Evolutionary conservation across 2,797 vertebrate species (phyloP).

Genomic region (Halcyon leucocephala): DNA sequence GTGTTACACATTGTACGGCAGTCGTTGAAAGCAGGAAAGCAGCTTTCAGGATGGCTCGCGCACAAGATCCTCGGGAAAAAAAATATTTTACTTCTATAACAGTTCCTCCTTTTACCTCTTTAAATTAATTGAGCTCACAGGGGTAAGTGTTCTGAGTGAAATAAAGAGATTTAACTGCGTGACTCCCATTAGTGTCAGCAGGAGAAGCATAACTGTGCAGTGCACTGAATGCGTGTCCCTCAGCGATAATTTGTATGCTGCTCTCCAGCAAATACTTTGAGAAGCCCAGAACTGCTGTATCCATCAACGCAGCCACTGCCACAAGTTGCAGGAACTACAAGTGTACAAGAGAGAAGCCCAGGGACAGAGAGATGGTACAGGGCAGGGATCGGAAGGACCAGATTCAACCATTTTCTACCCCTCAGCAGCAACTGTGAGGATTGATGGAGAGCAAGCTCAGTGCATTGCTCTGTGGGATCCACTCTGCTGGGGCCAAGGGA

Average conservation of each 20-base stretch:
- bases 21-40: neutral
- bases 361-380: neutral
- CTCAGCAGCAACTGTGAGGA: neutral
- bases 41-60: neutral
- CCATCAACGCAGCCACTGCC: neutral
- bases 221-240: neutral
- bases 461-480: neutral
- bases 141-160: slow-evolving; percentile 38
- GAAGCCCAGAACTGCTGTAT: neutral
- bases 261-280: neutral
- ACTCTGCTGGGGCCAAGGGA: neutral
- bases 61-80: neutral
- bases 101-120: slow-evolving; percentile 34
- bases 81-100: slow-evolving; percentile 9
- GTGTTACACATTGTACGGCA: neutral
- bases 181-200: slow-evolving; percentile 64
- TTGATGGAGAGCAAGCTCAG: neutral
- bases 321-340: neutral
- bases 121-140: slow-evolving; percentile 40
- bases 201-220: slow-evolving; percentile 27
- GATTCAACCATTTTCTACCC: neutral
- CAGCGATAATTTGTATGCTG: neutral
- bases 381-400: neutral
- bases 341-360: neutral
- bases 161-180: slow-evolving; percentile 57